A percentile compares a stretch with the other conserved stretches of the same genome.
These are phyloP conservation scores for Ictalurus punctatus DNA, from an alignment of 2,113 vertebrate species.

Conservation along the genomic window DNA sequence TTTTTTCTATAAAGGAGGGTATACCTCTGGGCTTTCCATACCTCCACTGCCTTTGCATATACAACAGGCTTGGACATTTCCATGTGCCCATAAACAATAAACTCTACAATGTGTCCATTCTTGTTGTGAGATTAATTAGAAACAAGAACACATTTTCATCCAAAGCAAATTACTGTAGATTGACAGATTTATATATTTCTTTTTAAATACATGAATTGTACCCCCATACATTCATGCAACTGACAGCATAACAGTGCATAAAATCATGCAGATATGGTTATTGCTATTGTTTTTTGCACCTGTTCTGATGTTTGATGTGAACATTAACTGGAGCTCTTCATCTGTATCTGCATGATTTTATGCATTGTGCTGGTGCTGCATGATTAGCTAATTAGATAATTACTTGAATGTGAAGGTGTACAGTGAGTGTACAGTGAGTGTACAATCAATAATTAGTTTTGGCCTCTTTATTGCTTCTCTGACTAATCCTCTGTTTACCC, in stretches of 20 bases:
- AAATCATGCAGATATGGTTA: background rate
- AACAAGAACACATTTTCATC: background rate
- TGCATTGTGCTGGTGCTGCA: no score
- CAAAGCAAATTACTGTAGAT: background rate
- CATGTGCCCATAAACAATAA: conserved; percentile 20
- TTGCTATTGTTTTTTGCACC: background rate
- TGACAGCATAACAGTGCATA: background rate
- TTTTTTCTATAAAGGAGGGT: conserved; percentile 48
- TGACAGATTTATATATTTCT: background rate
- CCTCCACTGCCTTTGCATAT: conserved; percentile 8
- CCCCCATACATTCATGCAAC: background rate
- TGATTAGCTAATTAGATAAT: background rate
- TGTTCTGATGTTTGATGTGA: background rate
- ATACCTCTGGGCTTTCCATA: conserved; percentile 13
- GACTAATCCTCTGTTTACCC: background rate
- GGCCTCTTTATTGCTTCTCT: background rate
- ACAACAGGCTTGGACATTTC: conserved; percentile 16
- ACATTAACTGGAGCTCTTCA: background rate
- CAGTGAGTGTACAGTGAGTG: background rate
- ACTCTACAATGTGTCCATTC: background rate
- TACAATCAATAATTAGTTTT: background rate
- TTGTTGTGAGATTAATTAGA: background rate
- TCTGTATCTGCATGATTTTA: no score
- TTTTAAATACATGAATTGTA: background rate
- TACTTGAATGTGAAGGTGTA: background rate